Conservation (phyloP, 2,888 invertebrate species). For the Epirrhoe alternata region DNA sequence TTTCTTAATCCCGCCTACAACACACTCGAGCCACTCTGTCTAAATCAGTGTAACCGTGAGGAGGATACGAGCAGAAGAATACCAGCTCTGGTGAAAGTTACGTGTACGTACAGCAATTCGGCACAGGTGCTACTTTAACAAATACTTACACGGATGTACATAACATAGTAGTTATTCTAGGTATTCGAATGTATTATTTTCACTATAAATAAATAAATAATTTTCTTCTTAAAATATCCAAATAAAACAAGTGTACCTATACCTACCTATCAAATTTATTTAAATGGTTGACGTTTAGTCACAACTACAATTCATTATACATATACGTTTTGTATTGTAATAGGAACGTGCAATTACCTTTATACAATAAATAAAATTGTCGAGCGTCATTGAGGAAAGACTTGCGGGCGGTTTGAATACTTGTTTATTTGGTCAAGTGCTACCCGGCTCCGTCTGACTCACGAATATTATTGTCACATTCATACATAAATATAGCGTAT, state of each 20-base stretch:
- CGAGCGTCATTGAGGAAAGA: conserved; percentile 66
- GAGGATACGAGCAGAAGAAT: conserved; percentile 39
- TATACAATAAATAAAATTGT: conserved; percentile 33
- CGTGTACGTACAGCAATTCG: conserved; percentile 40
- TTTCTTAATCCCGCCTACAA: not conserved
- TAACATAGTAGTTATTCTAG: conserved; percentile 3
- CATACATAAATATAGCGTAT: conserved; percentile 66
- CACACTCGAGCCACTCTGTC: not conserved
- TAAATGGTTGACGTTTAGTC: not conserved
- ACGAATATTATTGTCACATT: conserved; percentile 79
- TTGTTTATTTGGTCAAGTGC: conserved; percentile 82
- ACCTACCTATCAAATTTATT: not conserved
- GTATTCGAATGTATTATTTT: too few species aligned
- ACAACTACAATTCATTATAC: not conserved
- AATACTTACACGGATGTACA: conserved; percentile 41
- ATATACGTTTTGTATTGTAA: not conserved
- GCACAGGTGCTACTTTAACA: conserved; percentile 42
- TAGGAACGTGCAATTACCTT: conserved; percentile 18
- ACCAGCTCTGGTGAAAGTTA: conserved; percentile 45
- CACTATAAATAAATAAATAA: too few species aligned
- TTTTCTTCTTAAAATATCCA: too few species aligned
- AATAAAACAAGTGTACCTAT: too few species aligned
- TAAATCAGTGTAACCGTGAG: conserved; percentile 22
- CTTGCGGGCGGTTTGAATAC: conserved; percentile 65
- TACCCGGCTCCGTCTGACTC: conserved; percentile 68